phyloP scores from a whole-genome alignment of 92 coral and sea anemone genomes.

The Porites lobata region DNA sequence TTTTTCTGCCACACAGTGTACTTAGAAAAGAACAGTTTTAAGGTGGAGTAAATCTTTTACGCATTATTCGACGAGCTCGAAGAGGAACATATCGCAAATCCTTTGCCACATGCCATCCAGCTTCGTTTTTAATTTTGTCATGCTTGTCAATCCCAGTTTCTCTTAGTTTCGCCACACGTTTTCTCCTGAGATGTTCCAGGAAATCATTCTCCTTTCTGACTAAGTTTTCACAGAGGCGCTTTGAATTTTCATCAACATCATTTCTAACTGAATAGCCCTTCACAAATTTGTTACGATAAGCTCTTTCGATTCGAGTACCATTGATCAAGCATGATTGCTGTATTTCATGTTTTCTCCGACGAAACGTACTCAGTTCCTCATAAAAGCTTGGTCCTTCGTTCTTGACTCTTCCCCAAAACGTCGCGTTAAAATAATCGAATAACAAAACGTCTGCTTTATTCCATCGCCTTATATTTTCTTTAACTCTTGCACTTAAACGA shows the following conservation, averaged over 20 bases:
- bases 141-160: background rate
- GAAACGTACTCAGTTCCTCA: slow-evolving; percentile 69
- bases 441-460: background rate
- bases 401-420: background rate
- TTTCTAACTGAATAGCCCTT: slow-evolving; percentile 70
- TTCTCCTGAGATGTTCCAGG: slow-evolving; percentile 50
- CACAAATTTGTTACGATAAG: slow-evolving; percentile 77
- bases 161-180: background rate
- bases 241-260: slow-evolving; percentile 37
- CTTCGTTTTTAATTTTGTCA: background rate
- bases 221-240: slow-evolving; percentile 65
- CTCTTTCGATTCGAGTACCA: slow-evolving; percentile 56
- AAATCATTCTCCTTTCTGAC: slow-evolving; percentile 76
- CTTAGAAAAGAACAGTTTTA: no score
- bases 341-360: background rate
- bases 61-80: background rate
- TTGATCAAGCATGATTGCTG: background rate
- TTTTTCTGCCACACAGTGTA: no score
- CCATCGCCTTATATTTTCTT: background rate
- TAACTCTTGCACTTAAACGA: background rate
- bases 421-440: background rate
- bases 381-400: slow-evolving; percentile 68
- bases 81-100: slow-evolving; percentile 18
- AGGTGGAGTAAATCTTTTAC: no score
- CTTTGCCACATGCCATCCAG: background rate